These are phyloP conservation scores for Melieria omissa DNA, from an alignment of 2,888 invertebrate genomes.

Conservation along the genomic window DNA sequence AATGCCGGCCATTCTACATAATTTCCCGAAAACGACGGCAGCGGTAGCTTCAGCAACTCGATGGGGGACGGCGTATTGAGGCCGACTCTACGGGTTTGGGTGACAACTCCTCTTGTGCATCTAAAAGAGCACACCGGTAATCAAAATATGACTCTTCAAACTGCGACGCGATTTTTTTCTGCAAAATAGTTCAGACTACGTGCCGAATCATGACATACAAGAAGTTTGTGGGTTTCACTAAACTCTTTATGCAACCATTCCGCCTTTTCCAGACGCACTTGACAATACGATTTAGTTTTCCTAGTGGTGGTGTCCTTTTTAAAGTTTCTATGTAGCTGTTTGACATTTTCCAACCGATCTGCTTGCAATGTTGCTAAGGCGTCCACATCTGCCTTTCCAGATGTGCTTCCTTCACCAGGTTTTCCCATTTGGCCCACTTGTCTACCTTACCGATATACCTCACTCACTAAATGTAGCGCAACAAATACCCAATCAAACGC, in stretches of 20 bases:
- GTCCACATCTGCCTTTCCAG: background rate
- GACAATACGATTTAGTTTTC: too few species aligned
- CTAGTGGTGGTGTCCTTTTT: conserved; percentile 10
- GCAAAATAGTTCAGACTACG: too few species aligned
- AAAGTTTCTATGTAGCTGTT: conserved; percentile 5
- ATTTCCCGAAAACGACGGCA: conserved; percentile 28
- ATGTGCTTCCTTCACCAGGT: background rate
- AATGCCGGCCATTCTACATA: conserved; percentile 28
- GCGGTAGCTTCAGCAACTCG: conserved; percentile 15
- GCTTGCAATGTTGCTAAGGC: background rate
- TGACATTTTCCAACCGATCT: conserved; percentile 6
- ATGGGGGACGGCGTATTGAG: background rate
- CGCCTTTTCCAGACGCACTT: conserved; percentile 5
- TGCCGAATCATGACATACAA: too few species aligned
- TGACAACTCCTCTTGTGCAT: background rate
- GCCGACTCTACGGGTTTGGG: background rate
- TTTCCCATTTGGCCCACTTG: background rate
- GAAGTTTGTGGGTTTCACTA: conserved; percentile 11
- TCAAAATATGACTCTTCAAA: conserved; percentile 21
- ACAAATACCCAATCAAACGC: background rate
- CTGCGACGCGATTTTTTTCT: background rate
- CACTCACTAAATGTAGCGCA: background rate
- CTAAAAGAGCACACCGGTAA: too few species aligned
- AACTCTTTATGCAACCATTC: conserved; percentile 2
- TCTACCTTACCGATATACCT: background rate